These are phyloP conservation scores for Anodontia alba DNA, from an alignment of 2,888 invertebrate species.

Conservation along the genomic window DNA sequence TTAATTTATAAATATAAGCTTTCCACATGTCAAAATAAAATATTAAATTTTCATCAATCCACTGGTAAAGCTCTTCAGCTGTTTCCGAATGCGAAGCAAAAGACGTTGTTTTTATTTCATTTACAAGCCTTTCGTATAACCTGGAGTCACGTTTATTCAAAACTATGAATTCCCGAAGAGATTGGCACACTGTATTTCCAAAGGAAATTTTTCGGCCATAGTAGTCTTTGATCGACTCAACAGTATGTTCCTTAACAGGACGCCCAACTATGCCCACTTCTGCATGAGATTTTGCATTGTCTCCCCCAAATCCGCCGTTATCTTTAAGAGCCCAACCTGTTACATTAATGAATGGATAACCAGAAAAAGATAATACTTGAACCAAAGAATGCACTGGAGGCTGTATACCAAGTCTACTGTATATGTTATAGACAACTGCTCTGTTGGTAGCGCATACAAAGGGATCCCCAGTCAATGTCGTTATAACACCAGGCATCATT, in stretches of 20 bases:
- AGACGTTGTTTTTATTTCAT: too few species aligned
- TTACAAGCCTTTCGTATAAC: too few species aligned
- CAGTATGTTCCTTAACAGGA: neutral
- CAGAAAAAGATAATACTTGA: neutral
- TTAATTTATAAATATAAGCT: too few species aligned
- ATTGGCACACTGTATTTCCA: neutral
- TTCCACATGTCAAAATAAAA: too few species aligned
- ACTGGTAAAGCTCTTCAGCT: too few species aligned
- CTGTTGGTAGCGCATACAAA: neutral
- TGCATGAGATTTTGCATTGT: neutral
- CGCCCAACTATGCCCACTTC: neutral
- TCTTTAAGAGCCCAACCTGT: neutral
- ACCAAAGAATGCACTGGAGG: neutral
- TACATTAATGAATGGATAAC: neutral
- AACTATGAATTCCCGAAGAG: too few species aligned
- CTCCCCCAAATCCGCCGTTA: neutral
- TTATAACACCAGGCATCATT: constrained; percentile 21
- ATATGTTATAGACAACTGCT: neutral
- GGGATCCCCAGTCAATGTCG: constrained; percentile 10
- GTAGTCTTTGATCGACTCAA: neutral
- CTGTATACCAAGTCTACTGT: neutral
- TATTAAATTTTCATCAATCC: too few species aligned
- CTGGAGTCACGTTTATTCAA: too few species aligned
- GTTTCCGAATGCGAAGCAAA: too few species aligned
- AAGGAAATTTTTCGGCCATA: neutral